These are phyloP conservation scores for Apteryx owenii DNA, from an alignment of 2,113 vertebrate genomes.

Conservation along the genomic window DNA sequence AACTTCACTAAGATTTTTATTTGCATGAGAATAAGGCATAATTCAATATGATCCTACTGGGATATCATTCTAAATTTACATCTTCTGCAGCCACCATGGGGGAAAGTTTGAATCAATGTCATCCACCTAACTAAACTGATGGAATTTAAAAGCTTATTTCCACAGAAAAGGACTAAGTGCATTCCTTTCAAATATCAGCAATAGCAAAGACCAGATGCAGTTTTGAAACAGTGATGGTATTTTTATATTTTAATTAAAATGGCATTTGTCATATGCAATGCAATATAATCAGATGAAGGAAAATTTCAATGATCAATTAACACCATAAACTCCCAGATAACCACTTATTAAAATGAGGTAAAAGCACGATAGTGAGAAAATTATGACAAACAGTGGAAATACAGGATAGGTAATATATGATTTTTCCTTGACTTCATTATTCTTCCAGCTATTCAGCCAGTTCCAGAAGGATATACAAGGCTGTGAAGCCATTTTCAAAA, in stretches of 20 bases:
- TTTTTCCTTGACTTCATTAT: neutral
- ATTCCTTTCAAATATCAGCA: neutral
- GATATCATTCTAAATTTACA: neutral
- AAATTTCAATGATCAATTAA: neutral
- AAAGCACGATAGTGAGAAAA: neutral
- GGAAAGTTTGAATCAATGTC: neutral
- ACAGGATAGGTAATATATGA: neutral
- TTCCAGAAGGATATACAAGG: neutral
- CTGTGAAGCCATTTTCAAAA: neutral
- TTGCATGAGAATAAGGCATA: neutral
- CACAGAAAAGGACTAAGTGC: neutral
- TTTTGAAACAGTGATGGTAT: neutral
- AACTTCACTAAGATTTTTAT: constrained; percentile 41
- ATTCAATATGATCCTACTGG: neutral
- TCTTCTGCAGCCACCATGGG: neutral
- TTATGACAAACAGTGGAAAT: neutral
- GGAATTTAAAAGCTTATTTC: neutral
- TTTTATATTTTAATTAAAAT: neutral
- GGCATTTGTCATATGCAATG: neutral
- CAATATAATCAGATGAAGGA: neutral
- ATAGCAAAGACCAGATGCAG: neutral
- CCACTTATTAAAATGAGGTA: neutral
- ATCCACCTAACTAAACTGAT: neutral
- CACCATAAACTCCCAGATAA: neutral
- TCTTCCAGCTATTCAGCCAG: neutral